Evolutionary conservation across 2,888 invertebrate species (phyloP).

Genomic region (Poecilobothrus nobilitatus): DNA sequence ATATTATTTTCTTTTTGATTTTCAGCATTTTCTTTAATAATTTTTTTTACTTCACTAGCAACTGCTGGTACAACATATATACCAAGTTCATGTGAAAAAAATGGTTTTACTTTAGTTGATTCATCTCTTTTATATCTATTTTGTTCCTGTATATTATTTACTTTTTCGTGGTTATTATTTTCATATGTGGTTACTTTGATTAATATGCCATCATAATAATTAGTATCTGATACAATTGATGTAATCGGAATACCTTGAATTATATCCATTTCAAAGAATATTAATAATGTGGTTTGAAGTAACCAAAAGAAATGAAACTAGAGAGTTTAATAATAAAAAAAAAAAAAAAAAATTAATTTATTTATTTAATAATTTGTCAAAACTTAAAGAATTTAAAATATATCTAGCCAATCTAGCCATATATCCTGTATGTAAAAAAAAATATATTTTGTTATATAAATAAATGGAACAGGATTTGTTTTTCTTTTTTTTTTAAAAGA

Average conservation of each 20-base stretch:
- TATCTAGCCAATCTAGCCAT: too few relatives aligned
- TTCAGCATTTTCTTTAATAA: background rate
- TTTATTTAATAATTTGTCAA: too few relatives aligned
- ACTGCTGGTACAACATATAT: constrained; percentile 3
- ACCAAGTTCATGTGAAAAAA: background rate
- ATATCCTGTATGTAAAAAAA: too few relatives aligned
- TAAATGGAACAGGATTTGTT: too few relatives aligned
- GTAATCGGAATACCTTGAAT: background rate
- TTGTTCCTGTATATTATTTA: background rate
- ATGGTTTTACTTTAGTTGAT: background rate
- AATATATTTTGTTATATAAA: too few relatives aligned
- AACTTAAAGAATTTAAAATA: too few relatives aligned
- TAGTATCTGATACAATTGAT: background rate
- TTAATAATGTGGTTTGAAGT: background rate
- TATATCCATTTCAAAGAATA: background rate
- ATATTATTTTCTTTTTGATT: background rate
- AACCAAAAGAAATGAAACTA: background rate
- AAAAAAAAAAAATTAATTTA: too few relatives aligned
- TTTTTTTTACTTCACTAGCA: background rate
- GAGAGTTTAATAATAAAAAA: background rate
- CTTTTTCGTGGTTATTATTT: background rate
- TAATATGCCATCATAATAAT: background rate
- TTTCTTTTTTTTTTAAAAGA: too few relatives aligned
- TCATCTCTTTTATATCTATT: background rate
- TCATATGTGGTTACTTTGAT: background rate